Base-by-base conservation (phyloP, 2,113 vertebrate genomes). In the Accipiter virgatus region DNA sequence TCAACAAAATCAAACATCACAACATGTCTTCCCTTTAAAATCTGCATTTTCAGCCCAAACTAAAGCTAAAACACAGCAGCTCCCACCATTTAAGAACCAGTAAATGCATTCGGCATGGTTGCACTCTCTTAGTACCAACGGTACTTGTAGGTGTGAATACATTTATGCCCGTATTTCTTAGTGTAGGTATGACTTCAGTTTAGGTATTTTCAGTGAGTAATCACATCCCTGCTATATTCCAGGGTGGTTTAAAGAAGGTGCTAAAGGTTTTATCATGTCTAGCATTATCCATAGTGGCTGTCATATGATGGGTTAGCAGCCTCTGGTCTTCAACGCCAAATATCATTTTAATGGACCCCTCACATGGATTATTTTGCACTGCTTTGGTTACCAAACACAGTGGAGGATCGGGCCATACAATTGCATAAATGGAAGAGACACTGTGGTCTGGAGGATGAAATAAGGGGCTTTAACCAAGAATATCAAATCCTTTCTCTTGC, bases 341-440 rank as follows among this genome's bases (percentile, higher is more conserved):
- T 34, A 62, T 12, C 1, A 38, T 45, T 74, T 80, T 50, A 74
- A 55, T 40, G 42, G 8, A 50, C 8, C 1, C 9, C 42, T 77
- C 22, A 38, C 36, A 8, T 13, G n/a, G 66, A 38, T 48, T 61
- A 50, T 26, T 11, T 56, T 21, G 18, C 19, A 36, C 6, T 18
- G 11, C n/a, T 89, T 74, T 0, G 0, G 22, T 74, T 55, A 50
- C 9, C 0, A 0, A 62, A 34, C 10, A 10, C 16, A 34, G 9
- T 22, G n/a, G 67, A 89, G 11, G 19, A 85, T 34, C 1, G 2
- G 13, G 14, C 6, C 40, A 48, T 36, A 4, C 18, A 61, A 15
- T 11, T 73, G 7, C 18, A 18, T 31, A 48, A 61, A 52, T 23
- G n/a, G 38, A 36, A 36, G 26, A 55, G 18, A 11, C 16, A 36